Base-by-base conservation (phyloP, 2,888 invertebrate species). In the Alloplasta piceator region DNA sequence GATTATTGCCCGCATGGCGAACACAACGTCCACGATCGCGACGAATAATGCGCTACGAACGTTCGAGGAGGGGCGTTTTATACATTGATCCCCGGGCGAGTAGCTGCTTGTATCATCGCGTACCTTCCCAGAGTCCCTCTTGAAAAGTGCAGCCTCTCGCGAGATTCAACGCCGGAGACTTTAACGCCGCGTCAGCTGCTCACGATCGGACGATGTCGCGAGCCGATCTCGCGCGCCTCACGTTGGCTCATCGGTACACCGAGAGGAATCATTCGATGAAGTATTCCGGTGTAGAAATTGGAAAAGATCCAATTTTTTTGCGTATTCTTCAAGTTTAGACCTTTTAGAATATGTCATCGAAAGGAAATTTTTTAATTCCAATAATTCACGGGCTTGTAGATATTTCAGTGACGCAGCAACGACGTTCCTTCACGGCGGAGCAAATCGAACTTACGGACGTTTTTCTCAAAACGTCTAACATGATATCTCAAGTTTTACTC, bases 11-110 rank as follows among this genome's bases (percentile, higher is more conserved):
- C 75, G 83, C 90, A 90, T 87, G 41, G 82, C 73, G 68, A 77
- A 67, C 79, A 86, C 83, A 80, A 71, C 86, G 74, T 83, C 78
- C 83, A 58, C 80, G 82, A 80, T 85, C 80, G 82, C 83, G 83
- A 84, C 3, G 83, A 84, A 74, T 81, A 89, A 83, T 90, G 88
- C 81, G 79, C 77, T 74, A 84, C 72, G 84, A 83, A 76, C 70
- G 79, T 67, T 71, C 73, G 86, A 85, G 43, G 88, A 87, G 88
- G 89, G 87, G 87, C 88, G 88, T 89, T 90, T 89, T 90, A 90
- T 90, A 90, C 87, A 78, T 74, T 26, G 71, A 39, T 9, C 7
- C 12, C 36, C 41, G 75, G 80, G 81, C 82, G 84, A 83, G 6
- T 26, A 26, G 86, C 85, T 82, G 26, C 26, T 26, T 26, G 79